Evolutionary conservation across 2,888 invertebrate genomes (phyloP).

Genomic region (Trissoscelio sp.): DNA sequence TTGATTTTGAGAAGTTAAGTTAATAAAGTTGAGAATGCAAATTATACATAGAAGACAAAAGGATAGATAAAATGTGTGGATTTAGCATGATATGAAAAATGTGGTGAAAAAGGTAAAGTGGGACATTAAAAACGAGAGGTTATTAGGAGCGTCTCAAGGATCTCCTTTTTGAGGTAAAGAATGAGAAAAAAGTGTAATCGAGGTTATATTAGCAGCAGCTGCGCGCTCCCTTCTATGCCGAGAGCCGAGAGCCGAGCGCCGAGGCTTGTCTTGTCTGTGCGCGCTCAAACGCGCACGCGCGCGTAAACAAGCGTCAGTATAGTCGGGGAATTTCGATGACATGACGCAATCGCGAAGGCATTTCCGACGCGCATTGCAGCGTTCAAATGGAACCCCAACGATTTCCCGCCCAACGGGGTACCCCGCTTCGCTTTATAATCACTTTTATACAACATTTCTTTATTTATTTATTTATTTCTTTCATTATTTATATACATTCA

Average conservation of each 20-base stretch:
- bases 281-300: constrained; percentile 53
- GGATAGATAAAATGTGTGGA: too few species aligned
- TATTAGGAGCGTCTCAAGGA: constrained; percentile 58
- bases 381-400: constrained; percentile 76
- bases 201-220: constrained; percentile 61
- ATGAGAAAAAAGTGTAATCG: constrained; percentile 60
- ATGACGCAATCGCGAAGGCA: constrained; percentile 81
- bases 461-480: too few species aligned
- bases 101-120: neutral
- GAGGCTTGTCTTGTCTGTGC: constrained; percentile 48
- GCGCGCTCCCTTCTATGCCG: constrained; percentile 44
- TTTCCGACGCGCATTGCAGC: constrained; percentile 80
- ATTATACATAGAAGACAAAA: too few species aligned
- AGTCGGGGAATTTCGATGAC: constrained; percentile 80
- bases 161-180: constrained; percentile 59
- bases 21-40: too few species aligned
- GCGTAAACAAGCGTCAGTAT: constrained; percentile 65
- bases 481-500: too few species aligned
- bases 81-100: too few species aligned
- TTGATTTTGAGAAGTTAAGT: too few species aligned
- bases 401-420: constrained; percentile 66
- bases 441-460: neutral
- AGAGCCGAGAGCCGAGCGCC: neutral
- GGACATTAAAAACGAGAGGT: constrained; percentile 47
- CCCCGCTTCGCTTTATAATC: neutral